phyloP scores from a whole-genome alignment of 2,113 vertebrate genomes.

The Origma solitaria region DNA sequence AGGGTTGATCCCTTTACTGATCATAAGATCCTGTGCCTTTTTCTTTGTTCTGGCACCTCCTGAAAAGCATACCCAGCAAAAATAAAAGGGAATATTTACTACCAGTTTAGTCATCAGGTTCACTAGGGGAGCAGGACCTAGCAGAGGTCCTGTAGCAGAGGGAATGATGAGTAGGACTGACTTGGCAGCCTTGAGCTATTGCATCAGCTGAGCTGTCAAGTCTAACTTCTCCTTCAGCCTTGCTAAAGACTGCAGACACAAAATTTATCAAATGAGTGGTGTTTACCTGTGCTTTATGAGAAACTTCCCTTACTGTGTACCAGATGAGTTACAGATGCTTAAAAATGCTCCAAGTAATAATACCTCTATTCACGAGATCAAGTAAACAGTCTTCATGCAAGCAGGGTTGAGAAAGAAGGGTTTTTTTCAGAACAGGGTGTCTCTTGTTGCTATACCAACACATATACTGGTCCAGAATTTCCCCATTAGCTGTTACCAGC shows the following conservation, averaged over 20 bases:
- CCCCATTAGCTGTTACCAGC: background rate
- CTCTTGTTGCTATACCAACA: background rate
- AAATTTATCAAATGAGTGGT: background rate
- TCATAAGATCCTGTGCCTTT: background rate
- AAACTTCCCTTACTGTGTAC: background rate
- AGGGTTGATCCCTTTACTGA: background rate
- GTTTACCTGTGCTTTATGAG: background rate
- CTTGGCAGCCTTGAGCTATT: background rate
- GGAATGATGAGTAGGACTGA: background rate
- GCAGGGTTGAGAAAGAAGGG: background rate
- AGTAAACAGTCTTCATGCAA: background rate
- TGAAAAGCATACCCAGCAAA: background rate
- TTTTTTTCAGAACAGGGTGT: background rate
- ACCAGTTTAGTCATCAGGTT: background rate
- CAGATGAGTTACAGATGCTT: background rate
- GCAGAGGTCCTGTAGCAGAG: background rate
- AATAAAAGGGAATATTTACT: background rate
- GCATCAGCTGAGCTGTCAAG: background rate
- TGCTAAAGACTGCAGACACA: background rate
- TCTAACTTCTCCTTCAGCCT: background rate
- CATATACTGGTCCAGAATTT: background rate
- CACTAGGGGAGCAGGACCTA: background rate
- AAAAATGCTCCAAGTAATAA: background rate
- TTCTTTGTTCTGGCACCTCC: background rate
- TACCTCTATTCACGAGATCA: background rate